phyloP scores from a whole-genome alignment of 2,797 vertebrate genomes.

The Lerista edwardsae region DNA sequence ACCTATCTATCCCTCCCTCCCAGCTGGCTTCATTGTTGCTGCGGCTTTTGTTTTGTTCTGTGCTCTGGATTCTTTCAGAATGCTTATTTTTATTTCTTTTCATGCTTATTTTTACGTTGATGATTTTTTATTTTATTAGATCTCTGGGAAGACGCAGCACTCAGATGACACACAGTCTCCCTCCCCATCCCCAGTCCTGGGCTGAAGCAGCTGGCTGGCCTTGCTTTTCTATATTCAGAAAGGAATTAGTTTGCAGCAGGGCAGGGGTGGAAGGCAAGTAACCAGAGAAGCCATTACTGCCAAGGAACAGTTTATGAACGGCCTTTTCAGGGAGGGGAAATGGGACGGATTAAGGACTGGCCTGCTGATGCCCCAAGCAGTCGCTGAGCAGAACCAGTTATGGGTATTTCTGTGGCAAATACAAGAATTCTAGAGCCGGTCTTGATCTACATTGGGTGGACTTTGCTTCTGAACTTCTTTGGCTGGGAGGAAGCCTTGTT shows the following conservation, averaged over 20 bases:
- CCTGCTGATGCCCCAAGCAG: not conserved
- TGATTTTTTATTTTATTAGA: too few species aligned
- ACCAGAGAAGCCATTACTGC: not conserved
- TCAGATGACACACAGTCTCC: not conserved
- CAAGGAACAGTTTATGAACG: not conserved
- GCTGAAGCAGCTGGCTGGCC: not conserved
- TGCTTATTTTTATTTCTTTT: too few species aligned
- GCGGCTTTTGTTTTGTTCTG: too few species aligned
- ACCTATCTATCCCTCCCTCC: not conserved
- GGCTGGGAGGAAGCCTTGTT: not conserved
- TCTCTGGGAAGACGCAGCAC: not conserved
- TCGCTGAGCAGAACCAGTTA: too few species aligned
- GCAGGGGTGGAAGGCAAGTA: not conserved
- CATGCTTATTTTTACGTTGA: too few species aligned
- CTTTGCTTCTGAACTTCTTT: not conserved
- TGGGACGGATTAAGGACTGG: too few species aligned
- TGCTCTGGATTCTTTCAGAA: too few species aligned
- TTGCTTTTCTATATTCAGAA: constrained; percentile 15
- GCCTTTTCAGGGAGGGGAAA: not conserved
- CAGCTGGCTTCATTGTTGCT: too few species aligned
- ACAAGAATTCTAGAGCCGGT: too few species aligned
- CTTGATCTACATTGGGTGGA: not conserved
- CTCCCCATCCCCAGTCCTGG: not conserved
- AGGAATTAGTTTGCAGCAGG: not conserved
- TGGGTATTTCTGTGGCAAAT: too few species aligned